Evolutionary conservation across 2,888 invertebrate genomes (phyloP).

Genomic region (Tromatobia lineatoria): DNA sequence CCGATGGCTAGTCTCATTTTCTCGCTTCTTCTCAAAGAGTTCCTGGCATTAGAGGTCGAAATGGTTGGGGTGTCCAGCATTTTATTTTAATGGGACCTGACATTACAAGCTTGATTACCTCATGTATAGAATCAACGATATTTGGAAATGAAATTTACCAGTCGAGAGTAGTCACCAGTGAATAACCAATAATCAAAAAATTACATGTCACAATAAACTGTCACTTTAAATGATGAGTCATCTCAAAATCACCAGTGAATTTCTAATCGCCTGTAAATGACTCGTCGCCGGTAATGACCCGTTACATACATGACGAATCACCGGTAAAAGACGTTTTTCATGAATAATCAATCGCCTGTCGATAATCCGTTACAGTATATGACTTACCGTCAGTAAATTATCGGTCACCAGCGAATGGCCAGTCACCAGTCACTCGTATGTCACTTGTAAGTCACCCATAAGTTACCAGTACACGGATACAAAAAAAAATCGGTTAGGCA

Average conservation of each 20-base stretch:
- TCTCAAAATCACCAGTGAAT: not conserved
- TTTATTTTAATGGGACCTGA: not conserved
- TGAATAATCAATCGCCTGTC: not conserved
- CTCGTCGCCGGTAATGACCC: not conserved
- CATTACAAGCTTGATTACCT: not conserved
- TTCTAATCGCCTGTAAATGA: not conserved
- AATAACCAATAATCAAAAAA: not conserved
- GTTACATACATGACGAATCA: too few relatives aligned
- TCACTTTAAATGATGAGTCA: not conserved
- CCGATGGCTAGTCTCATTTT: constrained; percentile 59
- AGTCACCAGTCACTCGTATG: not conserved
- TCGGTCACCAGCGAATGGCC: not conserved
- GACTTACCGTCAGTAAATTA: not conserved
- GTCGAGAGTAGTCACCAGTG: not conserved
- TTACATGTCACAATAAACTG: not conserved
- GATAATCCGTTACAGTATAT: not conserved
- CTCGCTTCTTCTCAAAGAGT: constrained; percentile 24
- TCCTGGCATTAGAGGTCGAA: too few relatives aligned
- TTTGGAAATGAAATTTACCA: too few relatives aligned
- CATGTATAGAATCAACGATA: not conserved
- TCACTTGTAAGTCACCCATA: not conserved
- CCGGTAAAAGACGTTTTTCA: not conserved
- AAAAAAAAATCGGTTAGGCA: too few relatives aligned
- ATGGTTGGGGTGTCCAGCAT: not conserved
- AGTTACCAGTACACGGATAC: too few relatives aligned